Evolutionary conservation across 2,113 vertebrate genomes (phyloP).

Genomic region (Sialia sialis): DNA sequence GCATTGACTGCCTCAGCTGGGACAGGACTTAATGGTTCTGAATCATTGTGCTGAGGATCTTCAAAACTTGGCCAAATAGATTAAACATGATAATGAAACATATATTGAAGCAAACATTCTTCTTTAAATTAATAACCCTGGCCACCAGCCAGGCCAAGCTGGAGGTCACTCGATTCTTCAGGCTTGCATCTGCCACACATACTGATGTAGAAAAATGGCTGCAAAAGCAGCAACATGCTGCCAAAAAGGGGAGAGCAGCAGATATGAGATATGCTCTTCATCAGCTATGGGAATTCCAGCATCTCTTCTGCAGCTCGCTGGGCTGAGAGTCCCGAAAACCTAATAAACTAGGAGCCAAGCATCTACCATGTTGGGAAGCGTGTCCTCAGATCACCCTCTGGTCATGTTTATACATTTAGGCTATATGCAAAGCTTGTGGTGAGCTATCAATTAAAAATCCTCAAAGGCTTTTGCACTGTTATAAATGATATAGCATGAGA

Average conservation of each 20-base stretch:
- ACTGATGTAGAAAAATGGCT: not conserved
- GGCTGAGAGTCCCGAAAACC: not conserved
- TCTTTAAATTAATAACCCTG: too few species aligned
- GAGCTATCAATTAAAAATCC: not conserved
- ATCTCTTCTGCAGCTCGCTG: not conserved
- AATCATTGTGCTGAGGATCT: too few species aligned
- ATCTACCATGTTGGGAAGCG: not conserved
- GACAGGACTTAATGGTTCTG: too few species aligned
- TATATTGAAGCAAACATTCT: too few species aligned
- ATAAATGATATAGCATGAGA: not conserved
- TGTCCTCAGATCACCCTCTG: not conserved
- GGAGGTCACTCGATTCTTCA: not conserved
- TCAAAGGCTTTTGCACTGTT: not conserved
- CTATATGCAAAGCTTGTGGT: not conserved
- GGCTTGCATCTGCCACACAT: not conserved
- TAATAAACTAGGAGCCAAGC: not conserved
- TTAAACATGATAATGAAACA: too few species aligned
- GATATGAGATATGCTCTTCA: not conserved
- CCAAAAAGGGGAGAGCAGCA: not conserved
- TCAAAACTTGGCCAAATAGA: too few species aligned
- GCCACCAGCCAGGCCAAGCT: rapidly evolving
- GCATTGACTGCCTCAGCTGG: too few species aligned
- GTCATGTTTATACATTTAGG: not conserved
- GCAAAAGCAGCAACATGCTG: not conserved
- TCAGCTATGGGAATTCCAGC: rapidly evolving